A percentile compares a stretch with the other conserved stretches of the same genome.
Conservation (phyloP, 1,140 invertebrate species). For the Penaeus vannamei region DNA sequence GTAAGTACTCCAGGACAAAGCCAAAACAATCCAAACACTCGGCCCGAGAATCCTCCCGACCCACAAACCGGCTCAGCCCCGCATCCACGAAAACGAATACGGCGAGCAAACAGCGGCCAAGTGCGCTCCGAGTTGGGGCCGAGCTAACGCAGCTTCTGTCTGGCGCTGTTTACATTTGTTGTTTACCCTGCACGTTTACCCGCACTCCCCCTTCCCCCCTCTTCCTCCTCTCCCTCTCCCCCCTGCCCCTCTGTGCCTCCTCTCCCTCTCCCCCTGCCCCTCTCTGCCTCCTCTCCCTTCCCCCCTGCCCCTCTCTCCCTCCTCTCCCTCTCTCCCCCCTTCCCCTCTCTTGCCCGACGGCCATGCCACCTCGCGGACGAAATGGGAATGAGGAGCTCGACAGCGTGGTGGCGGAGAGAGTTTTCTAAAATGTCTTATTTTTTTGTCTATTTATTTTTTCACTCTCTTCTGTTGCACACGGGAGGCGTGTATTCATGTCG, state of each 20-base stretch:
- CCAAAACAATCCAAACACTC: not conserved
- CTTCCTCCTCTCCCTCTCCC: too few species aligned
- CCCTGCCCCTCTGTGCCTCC: too few species aligned
- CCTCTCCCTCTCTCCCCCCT: too few species aligned
- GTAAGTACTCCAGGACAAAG: conserved; percentile 19
- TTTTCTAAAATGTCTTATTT: too few species aligned
- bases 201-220: too few species aligned
- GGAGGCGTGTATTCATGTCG: too few species aligned
- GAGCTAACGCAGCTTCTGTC: conserved; percentile 38
- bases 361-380: conserved; percentile 30
- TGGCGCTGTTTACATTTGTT: conserved; percentile 10
- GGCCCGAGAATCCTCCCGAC: not conserved
- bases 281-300: too few species aligned
- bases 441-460: too few species aligned
- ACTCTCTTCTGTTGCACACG: too few species aligned
- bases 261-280: too few species aligned
- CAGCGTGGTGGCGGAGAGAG: too few species aligned
- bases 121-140: conserved; percentile 3
- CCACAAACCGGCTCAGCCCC: conserved; percentile 12
- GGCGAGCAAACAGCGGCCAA: not conserved
- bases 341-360: not conserved
- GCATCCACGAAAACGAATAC: conserved; percentile 17
- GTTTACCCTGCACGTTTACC: conserved; percentile 27
- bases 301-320: too few species aligned
- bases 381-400: not conserved